Base-by-base conservation (phyloP, 2,888 invertebrate genomes). In the Panopea generosa region DNA sequence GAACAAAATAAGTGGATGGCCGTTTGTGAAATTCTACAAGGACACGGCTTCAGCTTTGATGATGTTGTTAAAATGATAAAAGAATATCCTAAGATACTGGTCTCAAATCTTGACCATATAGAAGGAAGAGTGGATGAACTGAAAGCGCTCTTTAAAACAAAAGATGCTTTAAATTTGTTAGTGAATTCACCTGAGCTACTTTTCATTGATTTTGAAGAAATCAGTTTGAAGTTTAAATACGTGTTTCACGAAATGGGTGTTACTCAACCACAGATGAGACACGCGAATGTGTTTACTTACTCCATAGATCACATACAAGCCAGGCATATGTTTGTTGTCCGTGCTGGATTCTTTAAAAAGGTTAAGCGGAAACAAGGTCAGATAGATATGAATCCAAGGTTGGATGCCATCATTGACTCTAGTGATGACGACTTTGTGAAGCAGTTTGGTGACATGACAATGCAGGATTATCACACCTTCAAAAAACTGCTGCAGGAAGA, bases 181-280 rank as follows among this genome's bases (percentile, higher is more conserved):
- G 33, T 65, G 2, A 69, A 66, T 45, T 78, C 69, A 3, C 87
- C 87, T 9, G 20, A 56, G n/a, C 24, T 86, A 38, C 43, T 86
- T 29, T 63, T 63, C 53, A 77, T 67, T 18, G 74, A 82, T 43
- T 55, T 79, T 59, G 52, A 72, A 22, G 74, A 76, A 4, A 72
- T 86, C 18, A 55, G 66, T 9, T 68, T 74, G 18, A 85, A 78
- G 56, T 84, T 86, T 56, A 66, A 81, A 33, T 87, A 86, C 63
- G 86, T 84, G 0, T 78, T 69, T 50, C 65, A 72, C 56, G 61
- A 63, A 18, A 86, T 87, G 87, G 83, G 83, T n/a, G 77, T 84
- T 2, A 76, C 86, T 0, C 84, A 86, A 43, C 67, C 71, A 11
- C 87, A 87, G 45, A 86, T 87, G 77, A 75, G 83, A 62, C 57